These are phyloP conservation scores for Ptychadena robeensis DNA, from an alignment of 2,797 vertebrate genomes.

Conservation along the genomic window DNA sequence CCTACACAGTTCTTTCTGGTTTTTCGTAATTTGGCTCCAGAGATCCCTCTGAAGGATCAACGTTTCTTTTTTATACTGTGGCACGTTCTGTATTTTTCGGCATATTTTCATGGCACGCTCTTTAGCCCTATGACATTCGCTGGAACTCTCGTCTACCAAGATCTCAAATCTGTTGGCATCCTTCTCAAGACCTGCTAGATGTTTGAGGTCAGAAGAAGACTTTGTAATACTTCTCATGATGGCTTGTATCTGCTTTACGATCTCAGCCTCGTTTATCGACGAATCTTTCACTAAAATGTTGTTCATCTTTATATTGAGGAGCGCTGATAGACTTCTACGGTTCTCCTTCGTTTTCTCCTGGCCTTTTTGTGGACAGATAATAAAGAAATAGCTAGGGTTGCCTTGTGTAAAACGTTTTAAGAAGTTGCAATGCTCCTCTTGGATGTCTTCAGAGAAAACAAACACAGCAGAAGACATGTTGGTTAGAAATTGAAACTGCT, in stretches of 20 bases:
- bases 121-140: constrained; percentile 73
- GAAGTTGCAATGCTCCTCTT: constrained; percentile 69
- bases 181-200: constrained; percentile 73
- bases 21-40: constrained; percentile 72
- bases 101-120: constrained; percentile 71
- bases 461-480: constrained; percentile 79
- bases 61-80: constrained; percentile 70
- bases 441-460: constrained; percentile 80
- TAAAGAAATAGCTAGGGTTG: constrained; percentile 64
- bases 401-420: constrained; percentile 47
- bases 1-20: constrained; percentile 76
- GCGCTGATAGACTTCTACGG: constrained; percentile 56
- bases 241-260: constrained; percentile 62
- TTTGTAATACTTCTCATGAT: constrained; percentile 56
- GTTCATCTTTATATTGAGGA: constrained; percentile 64
- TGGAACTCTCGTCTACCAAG: constrained; percentile 76
- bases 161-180: constrained; percentile 70
- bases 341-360: constrained; percentile 63
- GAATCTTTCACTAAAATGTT: constrained; percentile 68
- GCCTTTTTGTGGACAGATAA: constrained; percentile 65
- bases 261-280: constrained; percentile 59
- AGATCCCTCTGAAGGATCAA: constrained; percentile 77
- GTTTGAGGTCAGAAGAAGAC: constrained; percentile 67
- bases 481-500: constrained; percentile 75
- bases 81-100: constrained; percentile 63